A percentile compares a stretch with the other conserved stretches of the same genome.
These are phyloP conservation scores for Syngnathoides biaculeatus DNA, from an alignment of 2,113 vertebrate genomes.

Conservation along the genomic window DNA sequence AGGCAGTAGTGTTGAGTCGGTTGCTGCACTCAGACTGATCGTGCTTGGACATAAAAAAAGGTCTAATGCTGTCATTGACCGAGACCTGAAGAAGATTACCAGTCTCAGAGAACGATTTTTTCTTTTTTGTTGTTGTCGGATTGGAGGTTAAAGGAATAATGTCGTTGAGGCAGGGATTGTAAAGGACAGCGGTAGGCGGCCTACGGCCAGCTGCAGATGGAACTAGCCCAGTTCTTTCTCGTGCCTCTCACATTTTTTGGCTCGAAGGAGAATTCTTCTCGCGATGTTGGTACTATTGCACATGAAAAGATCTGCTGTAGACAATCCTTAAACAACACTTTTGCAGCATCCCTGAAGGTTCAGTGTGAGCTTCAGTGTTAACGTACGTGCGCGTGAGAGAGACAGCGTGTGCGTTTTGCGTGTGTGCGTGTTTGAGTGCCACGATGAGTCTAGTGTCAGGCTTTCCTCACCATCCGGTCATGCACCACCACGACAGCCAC, in stretches of 20 bases:
- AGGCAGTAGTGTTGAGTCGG: constrained; percentile 21
- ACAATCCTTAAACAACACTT: constrained; percentile 7
- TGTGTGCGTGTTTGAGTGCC: constrained; percentile 10
- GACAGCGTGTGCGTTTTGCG: background rate
- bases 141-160: background rate
- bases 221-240: background rate
- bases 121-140: background rate
- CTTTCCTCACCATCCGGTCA: constrained; percentile 93
- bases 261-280: background rate
- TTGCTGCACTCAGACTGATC: background rate
- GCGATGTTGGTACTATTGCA: background rate
- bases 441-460: constrained; percentile 93
- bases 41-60: no score
- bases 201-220: background rate
- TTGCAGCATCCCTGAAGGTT: constrained; percentile 24
- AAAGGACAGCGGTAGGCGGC: constrained; percentile 16
- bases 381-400: background rate
- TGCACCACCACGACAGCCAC: constrained; percentile 87
- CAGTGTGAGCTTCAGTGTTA: background rate
- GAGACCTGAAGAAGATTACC: background rate
- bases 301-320: constrained; percentile 27
- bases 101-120: background rate
- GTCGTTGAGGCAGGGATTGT: constrained; percentile 6
- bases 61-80: constrained; percentile 8
- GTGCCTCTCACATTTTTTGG: background rate